Percentiles rank a stretch among this genome's conserved stretches.
Conservation (phyloP, 2,888 invertebrate genomes). For the Eilema caniola region DNA sequence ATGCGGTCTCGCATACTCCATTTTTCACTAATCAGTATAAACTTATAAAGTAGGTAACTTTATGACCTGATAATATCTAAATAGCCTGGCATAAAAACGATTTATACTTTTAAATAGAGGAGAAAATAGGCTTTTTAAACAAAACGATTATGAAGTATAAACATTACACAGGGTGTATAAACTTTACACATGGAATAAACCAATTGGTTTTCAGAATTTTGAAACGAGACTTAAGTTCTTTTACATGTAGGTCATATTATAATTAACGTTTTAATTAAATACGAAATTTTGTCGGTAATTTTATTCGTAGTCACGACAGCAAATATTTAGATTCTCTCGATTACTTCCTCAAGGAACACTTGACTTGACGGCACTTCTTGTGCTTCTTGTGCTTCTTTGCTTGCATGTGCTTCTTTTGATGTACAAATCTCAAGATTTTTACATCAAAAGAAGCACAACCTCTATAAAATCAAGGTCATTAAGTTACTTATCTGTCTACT, state of each 20-base stretch:
- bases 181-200: not conserved
- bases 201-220: not conserved
- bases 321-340: not conserved
- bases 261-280: constrained; percentile 4
- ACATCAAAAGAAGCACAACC: not conserved
- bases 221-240: not conserved
- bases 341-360: too few relatives aligned
- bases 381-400: too few relatives aligned
- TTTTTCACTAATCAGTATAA: not conserved
- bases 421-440: too few relatives aligned
- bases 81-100: not conserved
- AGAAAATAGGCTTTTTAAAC: not conserved
- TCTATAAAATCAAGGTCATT: not conserved
- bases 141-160: not conserved
- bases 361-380: too few relatives aligned
- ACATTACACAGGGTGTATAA: not conserved
- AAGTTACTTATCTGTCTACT: too few relatives aligned
- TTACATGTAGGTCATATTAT: constrained; percentile 1
- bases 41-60: not conserved
- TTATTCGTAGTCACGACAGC: not conserved
- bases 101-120: not conserved
- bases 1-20: not conserved
- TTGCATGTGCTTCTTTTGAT: too few relatives aligned
- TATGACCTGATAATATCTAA: constrained; percentile 4
- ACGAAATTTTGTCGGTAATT: not conserved